A percentile compares a stretch with the other conserved stretches of the same genome.
These are phyloP conservation scores for Eupeodes corollae DNA, from an alignment of 1,140 invertebrate genomes.

Conservation along the genomic window DNA sequence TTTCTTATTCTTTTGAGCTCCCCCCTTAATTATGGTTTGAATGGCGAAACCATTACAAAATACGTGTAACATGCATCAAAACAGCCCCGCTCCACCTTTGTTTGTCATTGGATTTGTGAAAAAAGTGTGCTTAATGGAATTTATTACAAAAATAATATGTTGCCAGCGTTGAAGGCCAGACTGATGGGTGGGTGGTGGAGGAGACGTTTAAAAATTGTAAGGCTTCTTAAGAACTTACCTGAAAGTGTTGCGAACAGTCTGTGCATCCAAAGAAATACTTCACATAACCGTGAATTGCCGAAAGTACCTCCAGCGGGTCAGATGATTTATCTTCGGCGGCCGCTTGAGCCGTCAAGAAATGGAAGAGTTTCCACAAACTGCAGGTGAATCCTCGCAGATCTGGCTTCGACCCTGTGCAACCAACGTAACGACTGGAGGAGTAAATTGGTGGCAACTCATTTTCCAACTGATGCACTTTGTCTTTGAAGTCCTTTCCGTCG, in stretches of 20 bases:
- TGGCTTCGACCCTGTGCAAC: slow-evolving; percentile 51
- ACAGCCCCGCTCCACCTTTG: no score
- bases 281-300: slow-evolving; percentile 78
- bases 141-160: no score
- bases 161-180: no score
- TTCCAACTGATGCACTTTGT: slow-evolving; percentile 18
- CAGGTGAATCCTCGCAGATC: slow-evolving; percentile 84
- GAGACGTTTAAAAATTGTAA: background rate
- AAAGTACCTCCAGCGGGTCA: slow-evolving; percentile 56
- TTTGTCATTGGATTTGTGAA: no score
- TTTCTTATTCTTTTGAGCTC: no score
- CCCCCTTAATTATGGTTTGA: no score
- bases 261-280: slow-evolving; percentile 89
- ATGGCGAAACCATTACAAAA: no score
- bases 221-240: slow-evolving; percentile 37
- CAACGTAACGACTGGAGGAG: slow-evolving; percentile 39
- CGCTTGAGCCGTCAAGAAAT: slow-evolving; percentile 78
- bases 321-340: slow-evolving; percentile 38
- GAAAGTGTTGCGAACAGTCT: slow-evolving; percentile 82
- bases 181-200: no score
- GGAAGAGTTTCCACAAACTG: slow-evolving; percentile 90
- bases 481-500: slow-evolving; percentile 22
- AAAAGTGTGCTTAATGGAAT: no score
- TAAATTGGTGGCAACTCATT: slow-evolving; percentile 14
- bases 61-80: no score